These are phyloP conservation scores for Trichonephila clavipes DNA, from an alignment of 1,140 invertebrate species.

Conservation along the genomic window DNA sequence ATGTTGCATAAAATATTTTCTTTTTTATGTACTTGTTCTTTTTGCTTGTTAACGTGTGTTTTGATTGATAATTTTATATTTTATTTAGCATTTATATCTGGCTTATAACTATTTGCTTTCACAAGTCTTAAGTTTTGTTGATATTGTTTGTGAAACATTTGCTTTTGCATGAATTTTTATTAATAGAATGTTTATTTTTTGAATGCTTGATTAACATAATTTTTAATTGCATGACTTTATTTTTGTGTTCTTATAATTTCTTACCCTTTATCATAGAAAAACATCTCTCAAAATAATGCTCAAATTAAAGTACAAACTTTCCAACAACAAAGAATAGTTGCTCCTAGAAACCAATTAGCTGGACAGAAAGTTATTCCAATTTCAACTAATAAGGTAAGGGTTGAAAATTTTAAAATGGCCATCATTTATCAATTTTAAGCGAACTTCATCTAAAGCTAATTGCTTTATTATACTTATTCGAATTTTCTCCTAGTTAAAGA, in stretches of 20 bases:
- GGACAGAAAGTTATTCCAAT: conserved; percentile 30
- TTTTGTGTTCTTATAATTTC: neutral
- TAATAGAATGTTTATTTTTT: neutral
- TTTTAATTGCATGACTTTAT: neutral
- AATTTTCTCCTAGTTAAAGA: too few relatives aligned
- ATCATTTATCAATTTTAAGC: too few relatives aligned
- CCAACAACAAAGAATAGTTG: conserved; percentile 55
- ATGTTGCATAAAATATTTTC: neutral
- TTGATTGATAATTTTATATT: neutral
- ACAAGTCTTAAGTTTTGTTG: neutral
- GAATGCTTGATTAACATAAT: neutral
- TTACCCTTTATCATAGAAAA: neutral
- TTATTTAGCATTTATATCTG: neutral
- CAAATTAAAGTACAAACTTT: conserved; percentile 60
- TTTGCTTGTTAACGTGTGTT: neutral
- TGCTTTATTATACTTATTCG: too few relatives aligned
- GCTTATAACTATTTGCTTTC: neutral
- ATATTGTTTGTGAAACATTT: neutral
- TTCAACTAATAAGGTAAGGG: conserved; percentile 58
- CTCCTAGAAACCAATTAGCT: conserved; percentile 36
- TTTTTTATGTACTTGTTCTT: neutral
- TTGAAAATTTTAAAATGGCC: neutral
- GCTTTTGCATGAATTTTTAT: conserved; percentile 12
- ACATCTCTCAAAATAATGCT: conserved; percentile 45
- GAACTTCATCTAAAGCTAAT: too few relatives aligned